Conservation (phyloP, 2,797 vertebrate species). For the Anolis apletophallus region DNA sequence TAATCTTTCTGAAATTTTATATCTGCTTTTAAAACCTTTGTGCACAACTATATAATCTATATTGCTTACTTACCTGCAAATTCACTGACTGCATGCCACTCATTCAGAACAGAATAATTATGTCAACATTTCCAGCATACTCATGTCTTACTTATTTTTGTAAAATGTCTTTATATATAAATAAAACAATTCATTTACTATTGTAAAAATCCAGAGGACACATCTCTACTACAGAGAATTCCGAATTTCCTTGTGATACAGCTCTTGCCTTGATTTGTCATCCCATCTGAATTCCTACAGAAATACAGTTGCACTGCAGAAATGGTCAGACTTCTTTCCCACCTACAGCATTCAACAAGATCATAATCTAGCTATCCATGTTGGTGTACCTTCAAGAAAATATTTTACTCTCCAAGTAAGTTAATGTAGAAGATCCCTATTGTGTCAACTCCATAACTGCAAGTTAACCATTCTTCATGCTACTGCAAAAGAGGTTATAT, state of each 20-base stretch:
- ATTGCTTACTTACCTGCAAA: slow-evolving; percentile 34
- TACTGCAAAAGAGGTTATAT: not conserved
- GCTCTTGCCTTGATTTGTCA: not conserved
- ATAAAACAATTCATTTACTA: not conserved
- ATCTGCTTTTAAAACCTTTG: not conserved
- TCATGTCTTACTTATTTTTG: not conserved
- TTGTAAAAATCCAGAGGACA: not conserved
- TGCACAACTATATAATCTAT: not conserved
- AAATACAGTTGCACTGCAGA: not conserved
- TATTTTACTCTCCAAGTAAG: not conserved
- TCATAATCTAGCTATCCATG: not conserved
- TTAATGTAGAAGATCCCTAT: not conserved
- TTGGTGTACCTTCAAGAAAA: not conserved
- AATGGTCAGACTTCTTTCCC: not conserved
- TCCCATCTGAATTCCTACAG: not conserved
- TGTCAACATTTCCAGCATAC: not conserved
- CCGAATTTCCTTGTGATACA: not conserved
- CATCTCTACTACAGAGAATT: not conserved
- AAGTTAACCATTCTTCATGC: not conserved
- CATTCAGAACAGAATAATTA: not conserved
- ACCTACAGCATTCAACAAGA: not conserved
- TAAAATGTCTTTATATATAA: slow-evolving; percentile 11
- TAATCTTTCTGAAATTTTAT: not conserved
- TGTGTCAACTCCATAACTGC: not conserved
- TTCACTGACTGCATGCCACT: not conserved